These are phyloP conservation scores for Tragelaphus scriptus DNA, from an alignment of 2,113 vertebrate species.

Conservation along the genomic window DNA sequence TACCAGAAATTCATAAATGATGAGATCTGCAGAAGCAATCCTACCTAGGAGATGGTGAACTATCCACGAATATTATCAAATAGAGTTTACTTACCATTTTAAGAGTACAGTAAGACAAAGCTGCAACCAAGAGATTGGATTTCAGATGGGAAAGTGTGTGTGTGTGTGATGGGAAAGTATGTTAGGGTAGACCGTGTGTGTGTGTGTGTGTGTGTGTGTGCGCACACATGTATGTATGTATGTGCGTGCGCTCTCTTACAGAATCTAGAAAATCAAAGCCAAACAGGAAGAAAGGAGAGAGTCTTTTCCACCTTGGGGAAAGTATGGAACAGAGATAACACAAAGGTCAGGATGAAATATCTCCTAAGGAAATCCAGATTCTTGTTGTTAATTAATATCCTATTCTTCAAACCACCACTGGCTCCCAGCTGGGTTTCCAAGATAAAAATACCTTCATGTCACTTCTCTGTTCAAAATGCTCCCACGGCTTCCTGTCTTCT, in stretches of 20 bases:
- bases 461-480: background rate
- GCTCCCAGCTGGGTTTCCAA: background rate
- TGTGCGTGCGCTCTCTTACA: too few relatives aligned
- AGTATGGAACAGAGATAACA: background rate
- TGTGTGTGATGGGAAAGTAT: too few relatives aligned
- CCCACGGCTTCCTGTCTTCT: background rate
- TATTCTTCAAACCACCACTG: background rate
- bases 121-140: background rate
- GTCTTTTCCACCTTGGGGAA: background rate
- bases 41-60: background rate
- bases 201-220: too few relatives aligned
- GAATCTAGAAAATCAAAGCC: background rate
- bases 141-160: background rate
- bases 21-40: background rate
- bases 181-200: too few relatives aligned
- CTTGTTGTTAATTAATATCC: background rate
- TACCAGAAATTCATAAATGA: background rate
- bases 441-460: background rate
- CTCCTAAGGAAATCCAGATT: background rate
- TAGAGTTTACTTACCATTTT: background rate
- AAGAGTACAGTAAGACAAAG: background rate
- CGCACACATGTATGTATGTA: too few relatives aligned
- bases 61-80: background rate
- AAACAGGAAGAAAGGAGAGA: background rate
- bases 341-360: background rate